Conservation (phyloP, 2,113 vertebrate genomes). For the Proteles cristata region DNA sequence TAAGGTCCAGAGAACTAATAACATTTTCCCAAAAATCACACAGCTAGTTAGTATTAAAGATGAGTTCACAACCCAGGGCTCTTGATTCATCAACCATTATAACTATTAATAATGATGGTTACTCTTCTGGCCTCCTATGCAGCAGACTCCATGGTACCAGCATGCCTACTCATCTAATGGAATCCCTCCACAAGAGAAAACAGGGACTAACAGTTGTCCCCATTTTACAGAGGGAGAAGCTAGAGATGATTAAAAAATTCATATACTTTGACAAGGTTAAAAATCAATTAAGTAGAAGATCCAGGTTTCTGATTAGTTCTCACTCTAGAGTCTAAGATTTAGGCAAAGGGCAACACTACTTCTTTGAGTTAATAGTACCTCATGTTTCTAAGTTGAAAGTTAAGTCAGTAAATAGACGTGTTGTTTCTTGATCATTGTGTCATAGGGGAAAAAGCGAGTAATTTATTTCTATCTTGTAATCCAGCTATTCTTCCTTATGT, state of each 20-base stretch:
- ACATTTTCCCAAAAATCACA: background rate
- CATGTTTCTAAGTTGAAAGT: background rate
- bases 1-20: background rate
- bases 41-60: background rate
- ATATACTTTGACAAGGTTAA: conserved; percentile 45
- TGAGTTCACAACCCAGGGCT: background rate
- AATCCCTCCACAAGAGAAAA: background rate
- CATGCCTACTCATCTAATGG: background rate
- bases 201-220: background rate
- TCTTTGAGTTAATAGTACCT: background rate
- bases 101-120: background rate
- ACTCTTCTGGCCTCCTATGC: background rate
- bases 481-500: background rate
- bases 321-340: background rate
- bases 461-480: background rate
- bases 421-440: background rate
- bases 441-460: background rate
- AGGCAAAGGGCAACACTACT: background rate
- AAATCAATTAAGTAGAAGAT: conserved; percentile 54
- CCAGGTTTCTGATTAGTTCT: conserved; percentile 20
- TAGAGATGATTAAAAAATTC: conserved; percentile 21
- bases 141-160: background rate
- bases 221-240: background rate
- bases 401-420: background rate
- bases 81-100: background rate